Evolutionary conservation across 2,888 invertebrate genomes (phyloP), one percentile per base, ranked within the genome.

Genomic region (Cephus rjabovi): DNA sequence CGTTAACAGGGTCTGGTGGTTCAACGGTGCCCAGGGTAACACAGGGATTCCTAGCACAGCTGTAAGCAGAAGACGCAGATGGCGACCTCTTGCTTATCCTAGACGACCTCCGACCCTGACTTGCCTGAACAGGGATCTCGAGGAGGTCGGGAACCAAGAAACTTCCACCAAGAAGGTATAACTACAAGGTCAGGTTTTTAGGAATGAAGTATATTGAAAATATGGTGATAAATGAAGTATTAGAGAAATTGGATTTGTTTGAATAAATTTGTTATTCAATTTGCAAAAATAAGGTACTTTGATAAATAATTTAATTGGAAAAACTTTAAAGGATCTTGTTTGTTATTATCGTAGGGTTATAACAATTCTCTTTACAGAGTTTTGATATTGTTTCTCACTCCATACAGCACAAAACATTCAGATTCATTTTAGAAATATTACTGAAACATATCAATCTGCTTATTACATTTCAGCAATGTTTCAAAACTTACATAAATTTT

Each of bases 21-120:
- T 74, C 74, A 74, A 74, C 74, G 35, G 34, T 74, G 74, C 12
- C 34, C 74, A 34, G 11, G 30, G 34, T 35, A 23, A 74, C n/a
- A 30, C 74, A 30, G 74, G 74, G 11, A 30, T 74, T 74, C 74
- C 74, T 35, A 74, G 74, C 74, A 74, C 74, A 12, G 74, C 74
- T 34, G 74, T 74, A 30, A 74, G 74, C 35, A 74, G 74, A 40
- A 30, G 74, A 12, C 74, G 74, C 23, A 34, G 74, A n/a, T 74
- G 74, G 74, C 33, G 74, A 23, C 35, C 74, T 34, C 34, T 74
- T 6, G 34, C 74, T 33, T 74, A 30, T 35, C 74, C 74, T 23
- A 74, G 35, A 40, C 34, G 74, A 34, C 74, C 74, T 12, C 74
- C 74, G 74, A 74, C 74, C 35, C 11, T 74, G 35, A 34, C 74